Conservation (phyloP, 2,888 invertebrate species). For the Tortrix viridana region DNA sequence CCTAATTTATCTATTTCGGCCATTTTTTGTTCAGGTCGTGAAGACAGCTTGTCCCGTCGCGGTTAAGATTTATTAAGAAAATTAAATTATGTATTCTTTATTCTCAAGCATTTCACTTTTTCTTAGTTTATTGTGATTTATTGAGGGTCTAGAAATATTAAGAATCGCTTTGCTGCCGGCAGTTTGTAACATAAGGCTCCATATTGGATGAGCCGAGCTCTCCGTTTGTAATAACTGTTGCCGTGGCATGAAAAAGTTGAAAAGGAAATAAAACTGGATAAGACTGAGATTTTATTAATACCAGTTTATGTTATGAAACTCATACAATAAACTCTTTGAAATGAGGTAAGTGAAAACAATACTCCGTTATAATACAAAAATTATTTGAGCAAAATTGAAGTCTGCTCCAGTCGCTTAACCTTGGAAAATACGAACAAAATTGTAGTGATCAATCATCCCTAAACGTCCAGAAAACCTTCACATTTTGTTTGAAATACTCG, state of each 20-base stretch:
- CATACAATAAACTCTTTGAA: not conserved
- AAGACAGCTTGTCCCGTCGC: constrained; percentile 21
- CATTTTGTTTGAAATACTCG: constrained; percentile 31
- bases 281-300: not conserved
- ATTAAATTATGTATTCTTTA: constrained; percentile 14
- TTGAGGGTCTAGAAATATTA: constrained; percentile 18
- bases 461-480: constrained; percentile 24
- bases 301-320: not conserved
- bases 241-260: constrained; percentile 2
- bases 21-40: constrained; percentile 40
- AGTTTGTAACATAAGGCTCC: constrained; percentile 11
- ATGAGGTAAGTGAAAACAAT: not conserved
- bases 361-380: too few species aligned
- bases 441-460: constrained; percentile 34
- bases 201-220: constrained; percentile 10
- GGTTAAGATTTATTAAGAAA: constrained; percentile 24
- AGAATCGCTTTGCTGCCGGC: constrained; percentile 23
- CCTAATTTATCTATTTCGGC: constrained; percentile 43
- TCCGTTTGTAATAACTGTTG: constrained; percentile 12
- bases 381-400: constrained; percentile 23
- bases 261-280: not conserved
- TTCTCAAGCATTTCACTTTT: constrained; percentile 20
- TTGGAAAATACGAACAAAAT: constrained; percentile 32
- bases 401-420: constrained; percentile 21
- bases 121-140: constrained; percentile 29